Base-by-base conservation (phyloP, 2,113 vertebrate genomes). In the Empidonax traillii region DNA sequence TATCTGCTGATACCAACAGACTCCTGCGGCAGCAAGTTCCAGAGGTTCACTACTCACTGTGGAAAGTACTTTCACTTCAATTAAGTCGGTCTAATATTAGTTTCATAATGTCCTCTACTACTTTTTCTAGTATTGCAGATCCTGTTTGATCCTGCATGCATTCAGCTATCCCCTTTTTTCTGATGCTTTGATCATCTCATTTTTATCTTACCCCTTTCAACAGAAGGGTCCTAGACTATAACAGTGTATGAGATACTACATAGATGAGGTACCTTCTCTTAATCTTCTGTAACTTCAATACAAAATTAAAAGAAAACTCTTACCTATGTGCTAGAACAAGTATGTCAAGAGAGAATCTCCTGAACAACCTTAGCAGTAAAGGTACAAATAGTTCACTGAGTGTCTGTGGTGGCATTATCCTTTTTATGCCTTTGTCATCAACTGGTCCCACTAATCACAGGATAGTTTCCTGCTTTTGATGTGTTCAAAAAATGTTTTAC, bases 381-480 rank as follows among this genome's bases (percentile, higher is more conserved):
- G 74, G 43, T 82, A 62, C 24, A 79, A 56, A 61, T 66, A 63
- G 47, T 65, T 90, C 25, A 39, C 24, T 16, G 44, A 52, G 41
- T 2, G 1, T 65, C 83, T 95, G 65, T 5, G 3, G 31, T 84
- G 51, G 15, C 72, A 14, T 39, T 86, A 47, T 55, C 41, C 68
- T 80, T 87, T 90, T 93, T 80, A 90, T 76, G 63, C 59, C 75
- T 86, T 94, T 90, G 63, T 89, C 71, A 88, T 92, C 37, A 86
- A 37, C 51, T 86, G 46, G 10, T 88, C 35, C 55, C 46, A 18
- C 72, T 90, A 85, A 86, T 94, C n/a, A n/a, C 72, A 85, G n/a
- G 75, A 77, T 43, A 92, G 21, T 55, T 58, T 86, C 82, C 67
- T 88, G 72, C 75, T 76, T 94, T 91, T 88, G 79, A 77, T 95